These are phyloP conservation scores for Enteromius argenteus DNA, from an alignment of 2,797 vertebrate genomes.

Conservation along the genomic window DNA sequence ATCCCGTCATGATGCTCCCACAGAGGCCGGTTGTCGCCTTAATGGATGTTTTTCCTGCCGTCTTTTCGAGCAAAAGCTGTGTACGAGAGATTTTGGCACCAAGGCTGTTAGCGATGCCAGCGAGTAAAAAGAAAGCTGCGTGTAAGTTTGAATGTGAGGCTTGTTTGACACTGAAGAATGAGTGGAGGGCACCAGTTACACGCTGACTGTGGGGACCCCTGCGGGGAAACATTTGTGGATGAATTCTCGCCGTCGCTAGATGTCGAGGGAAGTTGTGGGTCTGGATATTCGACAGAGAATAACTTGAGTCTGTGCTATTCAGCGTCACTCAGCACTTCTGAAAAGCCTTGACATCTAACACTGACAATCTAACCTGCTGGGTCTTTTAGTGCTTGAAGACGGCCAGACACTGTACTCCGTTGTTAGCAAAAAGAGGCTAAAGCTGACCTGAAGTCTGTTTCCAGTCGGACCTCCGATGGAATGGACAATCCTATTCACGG, in stretches of 20 bases:
- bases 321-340: slow-evolving; percentile 46
- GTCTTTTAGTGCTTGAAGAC: slow-evolving; percentile 18
- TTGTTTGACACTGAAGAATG: slow-evolving; percentile 56
- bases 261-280: slow-evolving; percentile 20
- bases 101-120: slow-evolving; percentile 21
- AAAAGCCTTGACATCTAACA: slow-evolving; percentile 38
- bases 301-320: slow-evolving; percentile 32
- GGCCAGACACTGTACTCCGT: slow-evolving; percentile 44
- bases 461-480: slow-evolving; percentile 11
- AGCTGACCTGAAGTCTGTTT: slow-evolving; percentile 43
- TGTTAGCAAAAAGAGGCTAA: slow-evolving; percentile 26
- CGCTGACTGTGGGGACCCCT: slow-evolving; percentile 45
- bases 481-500: slow-evolving; percentile 40
- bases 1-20: slow-evolving; percentile 27
- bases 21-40: slow-evolving; percentile 40
- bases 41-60: slow-evolving; percentile 50
- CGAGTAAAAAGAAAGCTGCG: slow-evolving; percentile 27
- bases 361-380: slow-evolving; percentile 48
- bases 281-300: slow-evolving; percentile 7
- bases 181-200: slow-evolving; percentile 43
- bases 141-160: slow-evolving; percentile 47
- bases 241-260: slow-evolving; percentile 16
- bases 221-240: slow-evolving; percentile 44
- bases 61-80: slow-evolving; percentile 39
- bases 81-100: slow-evolving; percentile 43